Evolutionary conservation across 2,797 vertebrate genomes (phyloP), one percentile per base, ranked within the genome.

Genomic region (Spea hammondii): DNA sequence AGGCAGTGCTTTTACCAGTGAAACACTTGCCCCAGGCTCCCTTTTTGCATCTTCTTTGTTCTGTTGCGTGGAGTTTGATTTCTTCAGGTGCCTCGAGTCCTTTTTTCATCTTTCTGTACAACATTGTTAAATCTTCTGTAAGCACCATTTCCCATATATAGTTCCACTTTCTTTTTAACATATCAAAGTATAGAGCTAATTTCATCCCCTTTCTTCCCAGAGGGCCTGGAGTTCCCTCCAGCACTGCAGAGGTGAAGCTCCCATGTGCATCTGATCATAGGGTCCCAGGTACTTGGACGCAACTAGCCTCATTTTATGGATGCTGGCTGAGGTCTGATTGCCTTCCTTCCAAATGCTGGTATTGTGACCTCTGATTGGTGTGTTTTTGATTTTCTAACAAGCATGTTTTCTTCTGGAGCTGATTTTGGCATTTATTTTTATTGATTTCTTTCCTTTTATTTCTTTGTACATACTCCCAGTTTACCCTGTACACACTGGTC

Each of bases 341-440:
- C 57, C 8, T 74, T 60, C 54, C 57, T 55, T 75, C 66, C 62
- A 79, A 64, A 60, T 51, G 51, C 65, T 74, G 71, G 65, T 64
- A 49, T 60, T 70, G n/a, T 75, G 72, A 59, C 60, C 59, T 32
- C 59, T 44, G 49, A 53, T 80, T 49, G 17, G 67, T 51, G 44
- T 71, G 73, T 65, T 76, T 80, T 65, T 80, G 50, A 80, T 80
- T 80, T 80, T 66, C 14, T 17, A 62, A 49, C 73, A 55, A 77
- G 60, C 72, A 74, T 75, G 66, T 55, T 80, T 69, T 80, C 45
- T 70, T 70, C 65, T 75, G 65, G 54, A 64, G 62, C 14, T 47
- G 72, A 80, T 75, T 32, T 80, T 70, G 73, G 60, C 44, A 32
- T 70, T n/a, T 44, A 5, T 64, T 44, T 62, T 60, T 79, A 74